These are phyloP conservation scores for Bombus sylvicola DNA, from an alignment of 1,140 invertebrate genomes.

Conservation along the genomic window DNA sequence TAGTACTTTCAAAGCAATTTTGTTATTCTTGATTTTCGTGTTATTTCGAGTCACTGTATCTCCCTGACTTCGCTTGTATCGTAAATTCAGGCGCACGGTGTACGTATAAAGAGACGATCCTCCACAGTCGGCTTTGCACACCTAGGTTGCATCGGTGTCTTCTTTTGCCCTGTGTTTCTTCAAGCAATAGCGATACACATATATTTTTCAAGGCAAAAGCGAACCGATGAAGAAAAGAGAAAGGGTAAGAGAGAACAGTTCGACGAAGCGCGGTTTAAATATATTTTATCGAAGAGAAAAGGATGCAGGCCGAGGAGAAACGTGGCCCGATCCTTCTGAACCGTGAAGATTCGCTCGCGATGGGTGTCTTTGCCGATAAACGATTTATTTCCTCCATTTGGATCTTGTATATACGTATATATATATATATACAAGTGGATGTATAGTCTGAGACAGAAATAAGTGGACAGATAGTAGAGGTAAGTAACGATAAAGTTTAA, in stretches of 20 bases:
- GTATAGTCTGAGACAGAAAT: neutral
- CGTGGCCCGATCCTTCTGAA: conserved; percentile 41
- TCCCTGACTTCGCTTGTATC: too few relatives aligned
- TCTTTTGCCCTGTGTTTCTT: conserved; percentile 38
- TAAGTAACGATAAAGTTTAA: too few relatives aligned
- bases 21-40: too few relatives aligned
- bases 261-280: conserved; percentile 50
- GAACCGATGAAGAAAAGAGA: conserved; percentile 36
- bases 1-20: too few relatives aligned
- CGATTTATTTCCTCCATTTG: conserved; percentile 63
- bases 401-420: neutral
- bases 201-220: conserved; percentile 44
- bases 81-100: too few relatives aligned
- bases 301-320: conserved; percentile 25
- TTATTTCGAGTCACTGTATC: too few relatives aligned
- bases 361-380: conserved; percentile 62
- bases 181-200: conserved; percentile 23
- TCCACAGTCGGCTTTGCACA: neutral
- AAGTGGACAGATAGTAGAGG: too few relatives aligned
- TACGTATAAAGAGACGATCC: neutral
- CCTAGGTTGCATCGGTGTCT: too few relatives aligned
- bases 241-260: conserved; percentile 2
- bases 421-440: neutral
- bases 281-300: conserved; percentile 66
- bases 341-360: conserved; percentile 62